Conservation (phyloP, 2,113 vertebrate species). For the Podocnemis expansa region DNA sequence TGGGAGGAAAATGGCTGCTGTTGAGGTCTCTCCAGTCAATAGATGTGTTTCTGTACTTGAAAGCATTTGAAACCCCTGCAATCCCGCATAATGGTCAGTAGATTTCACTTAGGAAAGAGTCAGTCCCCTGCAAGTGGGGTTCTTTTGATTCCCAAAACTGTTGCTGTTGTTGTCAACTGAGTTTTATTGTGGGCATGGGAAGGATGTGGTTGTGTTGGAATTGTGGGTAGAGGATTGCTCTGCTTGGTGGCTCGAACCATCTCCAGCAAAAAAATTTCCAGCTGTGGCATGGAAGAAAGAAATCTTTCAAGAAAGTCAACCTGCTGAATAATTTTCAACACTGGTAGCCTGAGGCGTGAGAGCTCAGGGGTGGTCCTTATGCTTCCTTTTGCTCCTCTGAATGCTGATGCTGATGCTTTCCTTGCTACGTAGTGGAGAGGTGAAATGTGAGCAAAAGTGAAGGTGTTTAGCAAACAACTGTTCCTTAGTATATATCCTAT, state of each 20-base stretch:
- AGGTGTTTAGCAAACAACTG: not conserved
- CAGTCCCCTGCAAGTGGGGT: not conserved
- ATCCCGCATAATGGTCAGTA: not conserved
- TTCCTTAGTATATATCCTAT: not conserved
- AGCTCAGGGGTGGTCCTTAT: not conserved
- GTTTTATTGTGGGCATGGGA: not conserved
- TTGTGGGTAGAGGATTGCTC: not conserved
- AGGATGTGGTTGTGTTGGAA: not conserved
- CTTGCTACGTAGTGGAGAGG: not conserved
- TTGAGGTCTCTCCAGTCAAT: not conserved
- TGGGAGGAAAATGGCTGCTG: not conserved
- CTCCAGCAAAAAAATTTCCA: not conserved
- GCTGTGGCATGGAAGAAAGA: not conserved
- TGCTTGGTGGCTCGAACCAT: not conserved
- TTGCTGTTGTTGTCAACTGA: not conserved
- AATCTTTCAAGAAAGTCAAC: not conserved
- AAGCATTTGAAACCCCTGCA: not conserved
- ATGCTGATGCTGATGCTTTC: not conserved
- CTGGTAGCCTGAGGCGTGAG: not conserved
- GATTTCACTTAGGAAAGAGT: not conserved
- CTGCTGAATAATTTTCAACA: not conserved
- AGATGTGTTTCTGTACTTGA: not conserved
- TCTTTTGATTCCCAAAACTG: not conserved
- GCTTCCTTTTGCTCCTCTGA: not conserved
- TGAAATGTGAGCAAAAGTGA: not conserved